Evolutionary conservation across 1,140 invertebrate species (phyloP).

Genomic region (Pseudachorutes palmiensis): DNA sequence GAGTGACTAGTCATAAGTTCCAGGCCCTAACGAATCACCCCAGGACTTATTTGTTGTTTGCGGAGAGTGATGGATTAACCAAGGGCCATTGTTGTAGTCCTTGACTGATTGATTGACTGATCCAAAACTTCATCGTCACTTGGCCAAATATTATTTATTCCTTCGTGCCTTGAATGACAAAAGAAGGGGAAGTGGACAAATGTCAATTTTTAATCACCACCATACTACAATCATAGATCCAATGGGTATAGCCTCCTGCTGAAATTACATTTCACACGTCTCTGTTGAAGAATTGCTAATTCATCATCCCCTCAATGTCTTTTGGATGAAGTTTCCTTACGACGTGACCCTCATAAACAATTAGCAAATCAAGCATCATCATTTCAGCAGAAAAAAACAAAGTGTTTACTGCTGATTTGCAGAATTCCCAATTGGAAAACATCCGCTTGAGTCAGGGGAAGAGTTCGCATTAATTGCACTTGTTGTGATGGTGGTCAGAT

Average conservation of each 20-base stretch:
- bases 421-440: too few species aligned
- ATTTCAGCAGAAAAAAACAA: too few species aligned
- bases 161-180: not conserved
- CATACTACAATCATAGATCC: not conserved
- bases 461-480: not conserved
- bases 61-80: not conserved
- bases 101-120: not conserved
- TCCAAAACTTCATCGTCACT: not conserved
- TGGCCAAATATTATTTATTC: not conserved
- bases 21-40: not conserved
- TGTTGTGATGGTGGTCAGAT: not conserved
- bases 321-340: not conserved
- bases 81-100: not conserved
- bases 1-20: too few species aligned
- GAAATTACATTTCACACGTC: not conserved
- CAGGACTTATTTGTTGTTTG: slow-evolving; percentile 1
- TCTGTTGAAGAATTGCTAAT: not conserved
- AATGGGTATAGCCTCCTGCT: too few species aligned
- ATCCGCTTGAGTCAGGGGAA: too few species aligned
- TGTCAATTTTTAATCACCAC: not conserved
- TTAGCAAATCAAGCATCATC: not conserved
- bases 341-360: not conserved
- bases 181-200: not conserved
- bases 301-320: not conserved
- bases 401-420: too few species aligned